Percentiles rank a stretch among this genome's conserved stretches.
Conservation (phyloP, 2,113 vertebrate genomes). For the Megaptera novaeangliae region DNA sequence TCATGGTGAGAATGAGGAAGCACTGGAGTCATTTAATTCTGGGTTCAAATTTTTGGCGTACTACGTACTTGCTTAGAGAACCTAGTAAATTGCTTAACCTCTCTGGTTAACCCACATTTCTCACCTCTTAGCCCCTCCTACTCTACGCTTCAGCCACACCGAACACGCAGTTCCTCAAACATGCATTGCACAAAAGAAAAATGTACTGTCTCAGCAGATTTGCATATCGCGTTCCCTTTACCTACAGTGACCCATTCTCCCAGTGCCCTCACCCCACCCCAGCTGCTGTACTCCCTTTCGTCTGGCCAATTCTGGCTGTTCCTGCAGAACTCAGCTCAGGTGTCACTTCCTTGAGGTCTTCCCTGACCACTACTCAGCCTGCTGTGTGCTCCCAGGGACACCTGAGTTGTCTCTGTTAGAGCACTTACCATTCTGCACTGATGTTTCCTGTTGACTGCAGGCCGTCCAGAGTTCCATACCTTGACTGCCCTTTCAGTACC, state of each 20-base stretch:
- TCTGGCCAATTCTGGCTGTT: not conserved
- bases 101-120: not conserved
- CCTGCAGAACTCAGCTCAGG: not conserved
- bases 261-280: not conserved
- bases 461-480: not conserved
- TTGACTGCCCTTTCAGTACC: not conserved
- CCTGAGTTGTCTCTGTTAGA: not conserved
- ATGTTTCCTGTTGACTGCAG: not conserved
- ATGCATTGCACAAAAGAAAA: not conserved
- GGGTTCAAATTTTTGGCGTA: not conserved
- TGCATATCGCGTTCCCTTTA: not conserved
- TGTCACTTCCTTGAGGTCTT: not conserved
- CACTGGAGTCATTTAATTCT: not conserved
- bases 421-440: not conserved
- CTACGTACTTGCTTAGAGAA: not conserved
- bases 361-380: not conserved
- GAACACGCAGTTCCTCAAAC: not conserved
- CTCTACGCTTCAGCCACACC: not conserved
- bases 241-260: not conserved
- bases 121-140: not conserved
- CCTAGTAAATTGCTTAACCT: not conserved
- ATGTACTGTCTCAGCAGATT: not conserved
- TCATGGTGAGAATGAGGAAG: not conserved
- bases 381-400: not conserved
- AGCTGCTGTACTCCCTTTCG: not conserved